phyloP scores from a whole-genome alignment of 2,888 invertebrate species.

The Tanypteryx hageni region DNA sequence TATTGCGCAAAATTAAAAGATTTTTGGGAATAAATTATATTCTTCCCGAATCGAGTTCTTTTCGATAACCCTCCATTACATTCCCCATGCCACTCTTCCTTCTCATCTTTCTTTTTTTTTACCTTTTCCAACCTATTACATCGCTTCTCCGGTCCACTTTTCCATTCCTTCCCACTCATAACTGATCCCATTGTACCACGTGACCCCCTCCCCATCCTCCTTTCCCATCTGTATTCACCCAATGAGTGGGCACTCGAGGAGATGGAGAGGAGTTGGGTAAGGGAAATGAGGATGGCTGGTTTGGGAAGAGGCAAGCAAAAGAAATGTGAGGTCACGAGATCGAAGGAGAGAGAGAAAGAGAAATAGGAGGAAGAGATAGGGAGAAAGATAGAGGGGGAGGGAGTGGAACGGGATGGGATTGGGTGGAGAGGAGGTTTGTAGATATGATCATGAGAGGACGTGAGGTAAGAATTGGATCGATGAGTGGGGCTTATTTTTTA shows the following conservation, averaged over 20 bases:
- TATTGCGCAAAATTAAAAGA: neutral
- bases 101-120: no score
- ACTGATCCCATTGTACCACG: conserved; percentile 14
- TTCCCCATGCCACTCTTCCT: neutral
- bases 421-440: neutral
- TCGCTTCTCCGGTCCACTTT: neutral
- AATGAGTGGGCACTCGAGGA: conserved; percentile 10
- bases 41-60: neutral
- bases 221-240: neutral
- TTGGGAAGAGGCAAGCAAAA: neutral
- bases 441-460: neutral
- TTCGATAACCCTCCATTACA: neutral
- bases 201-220: neutral
- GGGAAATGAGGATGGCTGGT: no score
- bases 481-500: neutral
- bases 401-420: neutral
- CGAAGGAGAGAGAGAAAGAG: neutral
- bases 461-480: conserved; percentile 12
- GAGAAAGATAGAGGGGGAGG: neutral
- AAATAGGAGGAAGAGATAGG: conserved; percentile 16
- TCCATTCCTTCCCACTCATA: neutral
- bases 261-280: neutral
- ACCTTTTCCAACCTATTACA: neutral
- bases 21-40: neutral
- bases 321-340: neutral